Evolutionary conservation across 2,888 invertebrate genomes (phyloP), one percentile per base, ranked within the genome.

Genomic region (Ecliptopera silaceata): DNA sequence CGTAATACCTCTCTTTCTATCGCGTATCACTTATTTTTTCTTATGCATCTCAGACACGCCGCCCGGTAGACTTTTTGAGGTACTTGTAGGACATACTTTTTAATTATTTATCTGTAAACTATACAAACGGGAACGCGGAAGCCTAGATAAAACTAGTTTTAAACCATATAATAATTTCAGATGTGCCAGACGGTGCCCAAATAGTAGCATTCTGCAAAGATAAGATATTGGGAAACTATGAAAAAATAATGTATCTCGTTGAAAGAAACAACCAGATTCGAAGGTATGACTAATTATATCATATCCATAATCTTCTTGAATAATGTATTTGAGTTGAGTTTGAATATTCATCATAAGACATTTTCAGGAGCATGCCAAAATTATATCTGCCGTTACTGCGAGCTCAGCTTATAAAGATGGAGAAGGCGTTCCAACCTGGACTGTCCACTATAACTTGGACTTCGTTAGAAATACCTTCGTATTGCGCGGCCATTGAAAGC

Each of bases 401-500:
- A 47, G 92, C 94, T 3, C 93, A 93, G 57, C 82, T 96, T 10
- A 88, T 94, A 59, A 94, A 94, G 75, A 77, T 96, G 64, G 96
- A 96, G 61, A 90, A 92, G 47, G 93, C 94, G 0, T 94, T 97
- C 63, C 93, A 94, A 79, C 95, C 96, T 0, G 97, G 95, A 0
- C 82, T 97, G 10, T 95, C 95, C 0, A 93, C 94, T 1, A 93
- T 97, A 13, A 96, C 95, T 0, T 97, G 97, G 97, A 94, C 95
- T 0, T 97, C 97, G 0, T 92, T 96, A 66, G 94, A 95, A 73
- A 94, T 96, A 65, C 92, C 93, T 0, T 81, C 93, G 29, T 94
- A 94, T 71, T 94, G 94, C 68, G 85, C 88, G 1, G 84, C 89
- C 15, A 93, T 95, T 34, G 88, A 88, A 51, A 70, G 67, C 0